Conservation (phyloP, 1,140 invertebrate species). For the Neodiprion lecontei region DNA sequence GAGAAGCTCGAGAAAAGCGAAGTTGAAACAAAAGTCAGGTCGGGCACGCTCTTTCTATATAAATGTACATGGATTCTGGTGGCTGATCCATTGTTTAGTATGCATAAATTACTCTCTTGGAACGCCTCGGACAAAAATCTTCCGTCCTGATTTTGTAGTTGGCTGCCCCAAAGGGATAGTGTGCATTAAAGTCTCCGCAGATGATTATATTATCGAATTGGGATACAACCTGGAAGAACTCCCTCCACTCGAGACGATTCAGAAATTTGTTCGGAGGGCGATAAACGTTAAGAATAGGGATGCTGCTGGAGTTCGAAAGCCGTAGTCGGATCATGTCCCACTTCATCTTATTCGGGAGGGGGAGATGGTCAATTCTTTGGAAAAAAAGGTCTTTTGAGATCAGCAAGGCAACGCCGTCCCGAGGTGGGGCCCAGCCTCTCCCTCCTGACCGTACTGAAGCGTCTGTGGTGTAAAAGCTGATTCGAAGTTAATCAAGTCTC, state of each 20-base stretch:
- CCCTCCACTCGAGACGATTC: neutral
- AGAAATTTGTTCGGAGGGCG: neutral
- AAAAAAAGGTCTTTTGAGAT: constrained; percentile 19
- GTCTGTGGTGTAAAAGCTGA: neutral
- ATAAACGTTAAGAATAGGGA: constrained; percentile 16
- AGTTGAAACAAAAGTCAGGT: too few species aligned
- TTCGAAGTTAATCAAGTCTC: constrained; percentile 21
- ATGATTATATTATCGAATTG: neutral
- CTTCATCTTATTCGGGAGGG: constrained; percentile 4
- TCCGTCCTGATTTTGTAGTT: too few species aligned
- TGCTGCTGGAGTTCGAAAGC: neutral
- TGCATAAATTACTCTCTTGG: too few species aligned
- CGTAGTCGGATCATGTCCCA: constrained; percentile 9
- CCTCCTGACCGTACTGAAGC: constrained; percentile 24
- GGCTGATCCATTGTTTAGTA: too few species aligned
- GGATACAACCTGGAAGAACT: neutral
- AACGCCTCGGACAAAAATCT: too few species aligned
- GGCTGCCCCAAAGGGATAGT: neutral
- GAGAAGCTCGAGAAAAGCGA: too few species aligned
- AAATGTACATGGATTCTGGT: too few species aligned
- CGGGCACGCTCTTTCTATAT: too few species aligned
- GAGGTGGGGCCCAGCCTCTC: constrained; percentile 2
- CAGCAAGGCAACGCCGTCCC: constrained; percentile 20
- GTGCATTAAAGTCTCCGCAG: constrained; percentile 28
- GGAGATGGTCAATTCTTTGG: neutral